These are phyloP conservation scores for Apamea monoglypha DNA, from an alignment of 2,888 invertebrate genomes.

Conservation along the genomic window DNA sequence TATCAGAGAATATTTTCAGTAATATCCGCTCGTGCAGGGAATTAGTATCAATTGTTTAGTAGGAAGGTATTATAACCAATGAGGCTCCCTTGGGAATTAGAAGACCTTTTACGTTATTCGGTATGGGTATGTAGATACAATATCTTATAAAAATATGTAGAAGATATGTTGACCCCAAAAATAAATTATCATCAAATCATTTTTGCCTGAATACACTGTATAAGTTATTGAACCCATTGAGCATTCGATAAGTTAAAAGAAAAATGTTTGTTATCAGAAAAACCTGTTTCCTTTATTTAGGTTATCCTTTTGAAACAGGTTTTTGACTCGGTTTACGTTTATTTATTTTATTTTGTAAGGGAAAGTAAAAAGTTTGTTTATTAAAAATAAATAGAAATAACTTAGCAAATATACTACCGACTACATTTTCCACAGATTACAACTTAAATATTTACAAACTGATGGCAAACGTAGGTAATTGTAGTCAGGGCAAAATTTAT, in stretches of 20 bases:
- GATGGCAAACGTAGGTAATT: too few relatives aligned
- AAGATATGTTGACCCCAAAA: too few relatives aligned
- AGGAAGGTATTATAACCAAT: not conserved
- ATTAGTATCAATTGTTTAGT: constrained; percentile 1
- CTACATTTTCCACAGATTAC: too few relatives aligned
- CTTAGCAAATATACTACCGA: too few relatives aligned
- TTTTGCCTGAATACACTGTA: too few relatives aligned
- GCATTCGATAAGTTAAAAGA: not conserved
- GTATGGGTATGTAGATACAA: not conserved
- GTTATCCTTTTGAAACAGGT: not conserved
- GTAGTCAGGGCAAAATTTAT: too few relatives aligned
- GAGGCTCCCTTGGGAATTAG: not conserved
- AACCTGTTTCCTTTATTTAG: not conserved
- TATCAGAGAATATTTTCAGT: not conserved
- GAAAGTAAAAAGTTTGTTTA: not conserved
- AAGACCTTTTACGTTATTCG: not conserved
- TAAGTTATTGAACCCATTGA: not conserved
- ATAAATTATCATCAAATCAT: too few relatives aligned
- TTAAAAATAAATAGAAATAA: too few relatives aligned
- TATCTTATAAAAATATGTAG: not conserved
- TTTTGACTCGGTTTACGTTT: not conserved
- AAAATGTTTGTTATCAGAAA: not conserved
- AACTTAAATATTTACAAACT: too few relatives aligned
- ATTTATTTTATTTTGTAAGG: not conserved
- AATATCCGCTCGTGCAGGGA: not conserved